A percentile compares a stretch with the other conserved stretches of the same genome.
Conservation (phyloP, 2,797 vertebrate species). For the Danionella dracula region DNA sequence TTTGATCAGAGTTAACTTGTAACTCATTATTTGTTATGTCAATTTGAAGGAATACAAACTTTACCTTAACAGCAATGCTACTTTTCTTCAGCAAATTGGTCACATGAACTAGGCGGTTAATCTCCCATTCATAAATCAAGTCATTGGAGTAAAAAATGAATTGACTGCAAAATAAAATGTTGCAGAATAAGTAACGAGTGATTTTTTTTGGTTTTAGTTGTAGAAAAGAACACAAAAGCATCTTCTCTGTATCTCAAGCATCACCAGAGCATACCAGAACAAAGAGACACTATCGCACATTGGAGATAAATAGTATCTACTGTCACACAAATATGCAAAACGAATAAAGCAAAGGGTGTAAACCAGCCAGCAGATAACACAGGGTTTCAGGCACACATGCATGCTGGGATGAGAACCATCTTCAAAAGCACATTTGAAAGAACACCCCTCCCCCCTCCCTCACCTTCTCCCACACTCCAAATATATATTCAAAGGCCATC, state of each 20-base stretch:
- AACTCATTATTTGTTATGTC: too few relatives aligned
- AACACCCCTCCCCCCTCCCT: conserved; percentile 50
- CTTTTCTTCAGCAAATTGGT: too few relatives aligned
- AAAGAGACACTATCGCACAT: not conserved
- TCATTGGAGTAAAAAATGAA: too few relatives aligned
- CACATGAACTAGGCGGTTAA: too few relatives aligned
- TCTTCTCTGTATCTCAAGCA: not conserved
- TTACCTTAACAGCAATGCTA: too few relatives aligned
- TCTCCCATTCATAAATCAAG: too few relatives aligned
- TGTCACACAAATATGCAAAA: conserved; percentile 18
- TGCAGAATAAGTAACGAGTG: not conserved
- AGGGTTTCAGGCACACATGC: conserved; percentile 13
- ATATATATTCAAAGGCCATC: conserved; percentile 76
- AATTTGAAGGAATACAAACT: too few relatives aligned
- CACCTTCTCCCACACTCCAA: conserved; percentile 52
- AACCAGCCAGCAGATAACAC: conserved; percentile 30
- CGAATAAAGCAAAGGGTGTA: conserved; percentile 54
- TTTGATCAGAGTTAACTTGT: too few relatives aligned
- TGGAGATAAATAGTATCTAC: not conserved
- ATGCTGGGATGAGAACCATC: conserved; percentile 44
- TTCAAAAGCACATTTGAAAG: conserved; percentile 67
- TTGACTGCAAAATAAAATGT: too few relatives aligned
- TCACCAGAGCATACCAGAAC: not conserved
- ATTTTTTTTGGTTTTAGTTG: conserved; percentile 50
- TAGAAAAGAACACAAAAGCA: conserved; percentile 27